Percentiles rank a stretch among this genome's conserved stretches.
Conservation (phyloP, 2,888 invertebrate genomes). For the Caenorhabditis sp. region DNA sequence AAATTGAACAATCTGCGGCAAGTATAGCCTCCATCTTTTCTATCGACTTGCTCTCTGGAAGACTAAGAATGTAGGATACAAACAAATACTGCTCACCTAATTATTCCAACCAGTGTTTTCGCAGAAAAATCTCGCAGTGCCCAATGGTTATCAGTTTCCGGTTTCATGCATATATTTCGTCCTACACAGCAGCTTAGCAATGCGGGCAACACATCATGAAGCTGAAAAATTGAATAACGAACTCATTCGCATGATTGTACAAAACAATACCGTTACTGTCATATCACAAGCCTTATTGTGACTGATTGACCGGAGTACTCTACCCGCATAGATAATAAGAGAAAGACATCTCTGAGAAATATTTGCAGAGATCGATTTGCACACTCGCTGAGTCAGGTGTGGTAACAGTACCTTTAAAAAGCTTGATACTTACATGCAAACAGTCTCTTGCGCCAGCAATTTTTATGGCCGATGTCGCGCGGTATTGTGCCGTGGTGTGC, state of each 20-base stretch:
- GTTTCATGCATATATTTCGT: slow-evolving; percentile 57
- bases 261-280: slow-evolving; percentile 54
- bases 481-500: no score
- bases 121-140: slow-evolving; percentile 65
- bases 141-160: slow-evolving; percentile 67
- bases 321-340: slow-evolving; percentile 64
- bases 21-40: slow-evolving; percentile 1
- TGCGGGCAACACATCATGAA: slow-evolving; percentile 65
- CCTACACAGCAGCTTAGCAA: slow-evolving; percentile 65
- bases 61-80: neutral
- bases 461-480: no score
- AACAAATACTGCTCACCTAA: slow-evolving; percentile 30
- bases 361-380: slow-evolving; percentile 49
- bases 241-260: neutral
- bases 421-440: no score
- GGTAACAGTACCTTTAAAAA: no score
- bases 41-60: slow-evolving; percentile 43
- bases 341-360: slow-evolving; percentile 62
- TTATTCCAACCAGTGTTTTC: slow-evolving; percentile 57
- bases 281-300: slow-evolving; percentile 59
- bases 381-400: slow-evolving; percentile 29
- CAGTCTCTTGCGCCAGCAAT: no score
- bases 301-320: slow-evolving; percentile 57
- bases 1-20: slow-evolving; percentile 27
- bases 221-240: slow-evolving; percentile 43